A percentile compares a stretch with the other conserved stretches of the same genome.
Evolutionary conservation across 2,797 vertebrate species (phyloP).

Genomic region (Sciurus carolinensis): DNA sequence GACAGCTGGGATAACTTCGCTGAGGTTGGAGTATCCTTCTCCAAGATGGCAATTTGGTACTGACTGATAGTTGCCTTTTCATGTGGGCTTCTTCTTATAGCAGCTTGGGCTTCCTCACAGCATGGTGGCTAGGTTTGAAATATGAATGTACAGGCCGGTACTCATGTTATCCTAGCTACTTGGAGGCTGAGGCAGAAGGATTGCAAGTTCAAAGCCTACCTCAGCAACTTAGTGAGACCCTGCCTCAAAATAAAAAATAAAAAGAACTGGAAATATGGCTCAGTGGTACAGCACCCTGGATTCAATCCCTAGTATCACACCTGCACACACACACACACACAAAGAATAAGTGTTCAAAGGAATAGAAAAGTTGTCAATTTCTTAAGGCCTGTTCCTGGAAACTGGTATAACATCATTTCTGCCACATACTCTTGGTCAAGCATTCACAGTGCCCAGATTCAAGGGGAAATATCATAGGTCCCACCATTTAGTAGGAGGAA

Average conservation of each 20-base stretch:
- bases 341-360: no score
- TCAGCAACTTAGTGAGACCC: background rate
- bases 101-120: slow-evolving; percentile 36
- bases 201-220: no score
- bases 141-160: background rate
- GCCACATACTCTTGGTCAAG: background rate
- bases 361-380: background rate
- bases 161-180: background rate
- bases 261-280: no score
- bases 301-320: no score
- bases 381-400: slow-evolving; percentile 24
- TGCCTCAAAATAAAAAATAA: background rate
- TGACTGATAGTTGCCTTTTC: background rate
- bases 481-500: background rate
- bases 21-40: background rate
- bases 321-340: no score
- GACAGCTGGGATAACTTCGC: background rate
- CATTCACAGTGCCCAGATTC: background rate
- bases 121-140: background rate
- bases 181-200: no score
- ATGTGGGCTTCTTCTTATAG: background rate
- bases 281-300: no score
- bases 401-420: background rate
- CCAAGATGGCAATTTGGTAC: background rate
- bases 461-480: background rate